These are phyloP conservation scores for Ciconia stormi DNA, from an alignment of 2,113 vertebrate species.

Conservation along the genomic window DNA sequence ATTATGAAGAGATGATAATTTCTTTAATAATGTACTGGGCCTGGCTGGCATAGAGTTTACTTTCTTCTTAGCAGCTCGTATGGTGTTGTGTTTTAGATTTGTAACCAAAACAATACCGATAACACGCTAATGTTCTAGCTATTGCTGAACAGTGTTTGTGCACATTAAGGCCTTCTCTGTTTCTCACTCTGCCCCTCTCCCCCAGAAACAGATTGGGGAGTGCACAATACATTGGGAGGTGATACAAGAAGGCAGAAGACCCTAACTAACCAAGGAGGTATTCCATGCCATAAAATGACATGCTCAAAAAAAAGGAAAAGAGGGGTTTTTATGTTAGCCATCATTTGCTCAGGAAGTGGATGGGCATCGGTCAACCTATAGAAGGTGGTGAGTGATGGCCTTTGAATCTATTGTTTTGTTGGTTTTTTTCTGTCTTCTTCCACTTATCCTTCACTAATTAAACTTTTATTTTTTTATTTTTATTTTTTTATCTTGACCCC, in stretches of 20 bases:
- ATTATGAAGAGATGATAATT: not conserved
- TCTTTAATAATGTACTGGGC: not conserved
- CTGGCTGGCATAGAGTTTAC: not conserved
- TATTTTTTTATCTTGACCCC: not conserved
- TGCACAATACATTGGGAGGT: not conserved
- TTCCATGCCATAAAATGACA: not conserved
- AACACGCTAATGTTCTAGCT: not conserved
- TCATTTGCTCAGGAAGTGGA: not conserved
- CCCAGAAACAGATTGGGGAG: not conserved
- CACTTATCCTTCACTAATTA: not conserved
- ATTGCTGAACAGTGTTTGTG: not conserved
- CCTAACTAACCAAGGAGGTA: not conserved
- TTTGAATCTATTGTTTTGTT: not conserved
- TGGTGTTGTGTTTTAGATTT: not conserved
- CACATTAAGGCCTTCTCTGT: not conserved
- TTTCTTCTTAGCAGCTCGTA: not conserved
- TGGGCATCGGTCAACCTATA: rapidly evolving
- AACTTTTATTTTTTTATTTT: not conserved
- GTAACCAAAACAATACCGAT: not conserved
- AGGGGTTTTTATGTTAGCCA: not conserved
- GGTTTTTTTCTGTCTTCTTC: not conserved
- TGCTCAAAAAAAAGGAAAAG: not conserved
- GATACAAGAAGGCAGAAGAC: not conserved
- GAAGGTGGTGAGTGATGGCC: not conserved
- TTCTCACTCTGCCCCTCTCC: not conserved